Evolutionary conservation across 1,140 invertebrate genomes (phyloP).

Genomic region (Goniozus legneri): DNA sequence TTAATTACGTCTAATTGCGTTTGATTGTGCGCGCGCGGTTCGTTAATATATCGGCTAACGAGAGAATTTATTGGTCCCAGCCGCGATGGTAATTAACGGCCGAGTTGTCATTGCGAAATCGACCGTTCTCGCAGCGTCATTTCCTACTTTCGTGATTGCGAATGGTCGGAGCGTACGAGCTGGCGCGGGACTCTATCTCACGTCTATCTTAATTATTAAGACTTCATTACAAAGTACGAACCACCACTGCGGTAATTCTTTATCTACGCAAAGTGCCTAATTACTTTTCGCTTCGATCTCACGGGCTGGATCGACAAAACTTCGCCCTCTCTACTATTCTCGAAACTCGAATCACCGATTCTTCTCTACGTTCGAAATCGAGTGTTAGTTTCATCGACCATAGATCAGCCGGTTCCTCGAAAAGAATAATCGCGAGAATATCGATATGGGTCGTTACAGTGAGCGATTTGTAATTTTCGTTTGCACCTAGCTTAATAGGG

Average conservation of each 20-base stretch:
- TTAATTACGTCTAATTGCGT: slow-evolving; percentile 44
- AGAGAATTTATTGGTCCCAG: slow-evolving; percentile 28
- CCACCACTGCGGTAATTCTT: no score
- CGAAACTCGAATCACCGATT: no score
- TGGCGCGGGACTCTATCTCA: slow-evolving; percentile 21
- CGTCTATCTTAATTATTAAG: slow-evolving; percentile 24
- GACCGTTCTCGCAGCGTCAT: slow-evolving; percentile 29
- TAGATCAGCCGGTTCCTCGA: slow-evolving; percentile 29
- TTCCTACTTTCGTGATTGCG: slow-evolving; percentile 36
- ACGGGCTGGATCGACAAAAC: no score
- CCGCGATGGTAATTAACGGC: slow-evolving; percentile 16
- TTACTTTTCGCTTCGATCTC: slow-evolving; percentile 11
- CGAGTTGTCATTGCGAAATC: slow-evolving; percentile 11
- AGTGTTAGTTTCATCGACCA: no score
- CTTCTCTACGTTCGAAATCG: no score
- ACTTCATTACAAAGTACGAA: slow-evolving; percentile 12
- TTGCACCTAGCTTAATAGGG: no score
- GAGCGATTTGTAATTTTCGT: no score
- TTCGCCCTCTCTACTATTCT: no score
- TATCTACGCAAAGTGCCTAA: background rate
- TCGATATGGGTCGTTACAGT: no score
- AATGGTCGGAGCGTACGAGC: slow-evolving; percentile 19
- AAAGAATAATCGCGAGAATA: slow-evolving; percentile 7
- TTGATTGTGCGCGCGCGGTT: slow-evolving; percentile 31
- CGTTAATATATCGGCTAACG: slow-evolving; percentile 29